These are phyloP conservation scores for Hydra vulgaris DNA, from an alignment of 30 jellyfish, hydroid and myxozoan species.

Conservation along the genomic window DNA sequence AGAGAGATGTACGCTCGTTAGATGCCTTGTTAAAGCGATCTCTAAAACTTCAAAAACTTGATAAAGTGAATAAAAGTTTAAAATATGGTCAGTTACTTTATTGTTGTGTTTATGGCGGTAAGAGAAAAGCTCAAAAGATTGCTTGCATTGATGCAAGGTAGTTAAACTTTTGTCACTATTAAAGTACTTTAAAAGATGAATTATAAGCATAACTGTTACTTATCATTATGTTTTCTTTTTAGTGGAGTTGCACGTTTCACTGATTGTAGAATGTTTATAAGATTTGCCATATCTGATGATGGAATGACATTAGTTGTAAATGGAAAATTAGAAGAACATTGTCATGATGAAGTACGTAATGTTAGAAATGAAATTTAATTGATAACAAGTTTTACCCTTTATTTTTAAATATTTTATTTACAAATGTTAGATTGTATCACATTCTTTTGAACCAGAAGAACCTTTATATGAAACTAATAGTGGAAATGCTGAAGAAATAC, in stretches of 20 bases:
- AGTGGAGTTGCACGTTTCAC: slow-evolving; percentile 39
- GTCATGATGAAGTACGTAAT: slow-evolving; percentile 34
- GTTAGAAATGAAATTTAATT: too few species aligned
- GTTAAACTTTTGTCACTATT: too few species aligned
- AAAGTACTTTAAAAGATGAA: not conserved
- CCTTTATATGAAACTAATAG: slow-evolving; percentile 24
- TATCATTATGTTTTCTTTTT: too few species aligned
- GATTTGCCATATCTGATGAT: slow-evolving; percentile 40
- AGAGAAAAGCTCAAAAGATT: slow-evolving; percentile 31
- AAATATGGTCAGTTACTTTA: slow-evolving; percentile 37
- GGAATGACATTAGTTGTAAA: slow-evolving; percentile 36
- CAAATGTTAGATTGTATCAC: slow-evolving; percentile 22
- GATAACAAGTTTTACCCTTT: too few species aligned
- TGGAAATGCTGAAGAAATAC: slow-evolving; percentile 32
- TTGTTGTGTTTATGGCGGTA: slow-evolving; percentile 42
- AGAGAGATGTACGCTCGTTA: slow-evolving; percentile 30
- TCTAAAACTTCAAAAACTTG: slow-evolving; percentile 26
- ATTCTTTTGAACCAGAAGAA: slow-evolving; percentile 17
- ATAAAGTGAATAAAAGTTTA: slow-evolving; percentile 14
- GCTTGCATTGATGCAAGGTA: slow-evolving; percentile 47
- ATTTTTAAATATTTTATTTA: too few species aligned
- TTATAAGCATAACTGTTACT: not conserved
- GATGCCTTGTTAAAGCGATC: slow-evolving; percentile 34
- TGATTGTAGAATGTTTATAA: slow-evolving; percentile 32
- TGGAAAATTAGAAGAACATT: slow-evolving; percentile 30